phyloP scores from a whole-genome alignment of 2,797 vertebrate genomes.

The Pipistrellus kuhlii region DNA sequence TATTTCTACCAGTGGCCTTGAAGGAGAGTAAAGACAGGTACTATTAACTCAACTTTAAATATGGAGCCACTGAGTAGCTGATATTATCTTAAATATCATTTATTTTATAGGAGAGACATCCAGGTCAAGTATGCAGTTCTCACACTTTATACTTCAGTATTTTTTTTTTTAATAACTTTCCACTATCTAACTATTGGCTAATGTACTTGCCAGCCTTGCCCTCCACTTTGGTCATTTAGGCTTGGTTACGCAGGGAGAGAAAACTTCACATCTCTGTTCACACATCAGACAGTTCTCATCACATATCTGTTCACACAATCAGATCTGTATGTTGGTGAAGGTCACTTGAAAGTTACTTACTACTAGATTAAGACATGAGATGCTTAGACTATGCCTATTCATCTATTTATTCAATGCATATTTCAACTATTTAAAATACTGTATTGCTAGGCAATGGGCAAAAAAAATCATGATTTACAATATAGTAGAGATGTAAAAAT shows the following conservation, averaged over 20 bases:
- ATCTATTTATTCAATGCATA: not conserved
- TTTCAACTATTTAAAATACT: conserved; percentile 37
- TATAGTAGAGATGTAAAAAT: not conserved
- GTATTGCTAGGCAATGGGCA: not conserved
- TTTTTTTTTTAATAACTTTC: not conserved
- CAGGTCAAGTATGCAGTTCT: conserved; percentile 33
- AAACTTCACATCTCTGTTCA: not conserved
- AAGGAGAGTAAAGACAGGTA: not conserved
- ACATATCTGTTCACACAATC: conserved; percentile 13
- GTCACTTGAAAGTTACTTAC: not conserved
- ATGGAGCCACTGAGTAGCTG: not conserved
- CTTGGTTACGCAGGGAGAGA: not conserved
- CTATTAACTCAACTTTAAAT: conserved; percentile 50
- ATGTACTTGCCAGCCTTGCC: not conserved
- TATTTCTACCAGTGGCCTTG: conserved; percentile 28
- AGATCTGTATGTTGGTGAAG: not conserved
- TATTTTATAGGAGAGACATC: conserved; percentile 20
- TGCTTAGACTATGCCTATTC: not conserved
- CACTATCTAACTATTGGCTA: not conserved
- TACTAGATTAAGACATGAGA: not conserved
- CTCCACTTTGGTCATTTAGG: not conserved
- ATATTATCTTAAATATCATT: conserved; percentile 23
- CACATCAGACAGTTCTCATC: not conserved
- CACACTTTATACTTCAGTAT: not conserved
- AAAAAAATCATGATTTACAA: not conserved